Evolutionary conservation across 2,888 invertebrate species (phyloP), one percentile per base, ranked within the genome.

Genomic region (Clitarchus hookeri): DNA sequence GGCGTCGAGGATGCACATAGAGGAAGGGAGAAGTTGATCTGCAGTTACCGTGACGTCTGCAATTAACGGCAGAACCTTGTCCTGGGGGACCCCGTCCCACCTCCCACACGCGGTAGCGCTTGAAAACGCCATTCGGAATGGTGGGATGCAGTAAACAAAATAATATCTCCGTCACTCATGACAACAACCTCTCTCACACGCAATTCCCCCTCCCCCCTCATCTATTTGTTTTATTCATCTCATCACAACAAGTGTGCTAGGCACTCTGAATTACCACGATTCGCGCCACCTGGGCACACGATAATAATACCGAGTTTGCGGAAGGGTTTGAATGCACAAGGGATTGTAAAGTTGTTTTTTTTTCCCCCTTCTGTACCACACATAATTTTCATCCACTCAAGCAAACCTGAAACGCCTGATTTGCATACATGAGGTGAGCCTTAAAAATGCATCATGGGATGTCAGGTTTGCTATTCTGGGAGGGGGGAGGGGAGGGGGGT

Each of bases 351-450:
- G 65, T 23, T 65, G 16, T 23, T 23, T 0, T 2, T 6, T 23
- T 23, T 65, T 6, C 16, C 16, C 16, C 2, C 16, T 65, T 23
- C 19, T 65, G 6, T 19, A 6, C 65, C 13, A 16, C 1, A 6
- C 11, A 19, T 1, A n/a, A 65, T 65, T 19, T 65, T n/a, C 65
- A 19, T n/a, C 65, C 65, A 19, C 65, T n/a, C 65, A 65, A 65
- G 23, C n/a, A n/a, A 65, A 65, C 65, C n/a, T n/a, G 19, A 65
- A 65, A 65, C 65, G 65, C 65, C 65, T 65, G 65, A 65, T 65
- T 65, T 65, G 65, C 65, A 65, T 65, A n/a, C 65, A n/a, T 65
- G 65, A 65, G 65, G n/a, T 65, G 65, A 65, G 65, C n/a, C 8
- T 65, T n/a, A 65, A 65, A 65, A 65, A 65, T n/a, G n/a, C 11